These are phyloP conservation scores for Serinus canaria DNA, from an alignment of 2,113 vertebrate species.

Conservation along the genomic window DNA sequence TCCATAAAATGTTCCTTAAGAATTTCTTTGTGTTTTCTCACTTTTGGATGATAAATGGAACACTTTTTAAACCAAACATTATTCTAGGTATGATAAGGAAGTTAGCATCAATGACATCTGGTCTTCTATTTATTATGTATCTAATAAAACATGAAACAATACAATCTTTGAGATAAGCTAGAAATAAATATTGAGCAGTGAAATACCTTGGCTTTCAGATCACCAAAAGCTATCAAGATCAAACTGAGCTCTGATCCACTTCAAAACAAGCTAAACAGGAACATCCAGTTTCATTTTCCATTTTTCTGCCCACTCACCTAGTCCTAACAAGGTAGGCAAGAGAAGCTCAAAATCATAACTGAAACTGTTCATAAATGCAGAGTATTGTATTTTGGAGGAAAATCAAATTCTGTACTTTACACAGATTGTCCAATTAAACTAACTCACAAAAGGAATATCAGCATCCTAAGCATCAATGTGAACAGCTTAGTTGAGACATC, in stretches of 20 bases:
- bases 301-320: background rate
- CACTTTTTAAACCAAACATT: background rate
- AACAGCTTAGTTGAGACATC: background rate
- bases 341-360: background rate
- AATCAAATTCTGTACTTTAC: background rate
- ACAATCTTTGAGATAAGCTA: background rate
- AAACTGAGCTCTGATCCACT: background rate
- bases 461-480: background rate
- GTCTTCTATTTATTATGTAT: background rate
- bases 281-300: background rate
- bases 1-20: background rate
- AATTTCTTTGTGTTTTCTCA: background rate
- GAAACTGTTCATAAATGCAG: background rate
- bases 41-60: background rate
- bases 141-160: background rate
- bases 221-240: background rate
- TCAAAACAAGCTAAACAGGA: conserved; percentile 16
- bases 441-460: background rate
- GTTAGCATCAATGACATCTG: background rate
- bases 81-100: background rate
- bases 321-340: background rate
- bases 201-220: background rate
- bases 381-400: background rate
- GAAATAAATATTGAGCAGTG: background rate
- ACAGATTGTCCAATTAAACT: background rate